These are phyloP conservation scores for Oncopeltus fasciatus DNA, from an alignment of 1,140 invertebrate genomes.

Conservation along the genomic window DNA sequence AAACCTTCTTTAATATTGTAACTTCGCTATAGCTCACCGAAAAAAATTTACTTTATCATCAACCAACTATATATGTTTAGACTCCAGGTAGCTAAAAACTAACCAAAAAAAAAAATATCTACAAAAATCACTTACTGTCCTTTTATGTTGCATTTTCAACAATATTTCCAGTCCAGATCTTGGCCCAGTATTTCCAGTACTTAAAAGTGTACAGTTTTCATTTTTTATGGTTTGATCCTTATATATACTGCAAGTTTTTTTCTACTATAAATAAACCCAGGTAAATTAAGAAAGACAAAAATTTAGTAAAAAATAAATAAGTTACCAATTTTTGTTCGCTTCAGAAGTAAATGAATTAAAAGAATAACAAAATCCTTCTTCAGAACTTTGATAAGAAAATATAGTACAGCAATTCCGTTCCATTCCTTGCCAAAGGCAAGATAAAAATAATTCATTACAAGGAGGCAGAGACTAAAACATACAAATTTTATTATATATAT, in stretches of 20 bases:
- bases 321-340: conserved; percentile 20
- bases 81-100: too few species aligned
- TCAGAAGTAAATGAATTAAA: conserved; percentile 27
- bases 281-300: background rate
- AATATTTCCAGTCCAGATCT: conserved; percentile 26
- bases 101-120: too few species aligned
- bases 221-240: background rate
- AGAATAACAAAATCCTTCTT: conserved; percentile 29
- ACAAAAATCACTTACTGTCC: too few species aligned
- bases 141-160: conserved; percentile 20
- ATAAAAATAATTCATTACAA: conserved; percentile 25
- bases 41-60: too few species aligned
- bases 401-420: conserved; percentile 23
- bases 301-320: background rate
- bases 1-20: too few species aligned
- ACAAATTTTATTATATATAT: too few species aligned
- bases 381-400: conserved; percentile 26
- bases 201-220: background rate
- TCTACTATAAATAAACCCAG: background rate
- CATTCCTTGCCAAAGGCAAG: conserved; percentile 27
- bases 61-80: too few species aligned
- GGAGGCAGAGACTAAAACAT: conserved; percentile 23
- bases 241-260: background rate
- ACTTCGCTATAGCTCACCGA: too few species aligned
- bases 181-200: background rate